These are phyloP conservation scores for Vulpes vulpes DNA, from an alignment of 2,113 vertebrate species.

Conservation along the genomic window DNA sequence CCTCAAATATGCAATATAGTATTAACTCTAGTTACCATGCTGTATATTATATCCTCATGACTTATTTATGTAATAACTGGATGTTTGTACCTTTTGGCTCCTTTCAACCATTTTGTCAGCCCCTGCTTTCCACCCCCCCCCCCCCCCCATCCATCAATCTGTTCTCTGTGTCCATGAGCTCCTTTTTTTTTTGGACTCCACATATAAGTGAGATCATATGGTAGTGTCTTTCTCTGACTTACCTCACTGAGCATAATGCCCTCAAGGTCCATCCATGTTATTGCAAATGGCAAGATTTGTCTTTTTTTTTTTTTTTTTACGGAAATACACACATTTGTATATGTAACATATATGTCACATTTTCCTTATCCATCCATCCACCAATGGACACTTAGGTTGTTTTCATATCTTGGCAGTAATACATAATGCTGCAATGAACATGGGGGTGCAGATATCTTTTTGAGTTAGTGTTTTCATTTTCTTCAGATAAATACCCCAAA, in stretches of 20 bases:
- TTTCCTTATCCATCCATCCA: not conserved
- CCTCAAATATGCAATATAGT: not conserved
- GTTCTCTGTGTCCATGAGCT: not conserved
- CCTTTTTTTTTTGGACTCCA: not conserved
- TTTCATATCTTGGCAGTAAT: not conserved
- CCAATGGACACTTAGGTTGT: not conserved
- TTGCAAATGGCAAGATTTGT: not conserved
- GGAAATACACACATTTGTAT: not conserved
- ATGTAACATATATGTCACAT: not conserved
- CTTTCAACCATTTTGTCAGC: not conserved
- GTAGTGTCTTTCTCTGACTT: not conserved
- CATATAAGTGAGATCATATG: not conserved
- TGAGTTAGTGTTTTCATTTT: not conserved
- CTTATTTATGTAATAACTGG: not conserved
- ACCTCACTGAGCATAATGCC: not conserved
- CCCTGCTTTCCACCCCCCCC: not conserved
- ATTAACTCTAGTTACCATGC: not conserved
- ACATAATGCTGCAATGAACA: not conserved
- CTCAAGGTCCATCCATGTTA: not conserved
- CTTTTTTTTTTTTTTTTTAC: not conserved
- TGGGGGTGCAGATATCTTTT: not conserved
- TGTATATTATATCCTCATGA: not conserved
- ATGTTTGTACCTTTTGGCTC: not conserved
- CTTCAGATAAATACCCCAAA: conserved; percentile 6
- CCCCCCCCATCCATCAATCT: not conserved